Base-by-base conservation (phyloP, 1,140 invertebrate species). In the Artemia franciscana region DNA sequence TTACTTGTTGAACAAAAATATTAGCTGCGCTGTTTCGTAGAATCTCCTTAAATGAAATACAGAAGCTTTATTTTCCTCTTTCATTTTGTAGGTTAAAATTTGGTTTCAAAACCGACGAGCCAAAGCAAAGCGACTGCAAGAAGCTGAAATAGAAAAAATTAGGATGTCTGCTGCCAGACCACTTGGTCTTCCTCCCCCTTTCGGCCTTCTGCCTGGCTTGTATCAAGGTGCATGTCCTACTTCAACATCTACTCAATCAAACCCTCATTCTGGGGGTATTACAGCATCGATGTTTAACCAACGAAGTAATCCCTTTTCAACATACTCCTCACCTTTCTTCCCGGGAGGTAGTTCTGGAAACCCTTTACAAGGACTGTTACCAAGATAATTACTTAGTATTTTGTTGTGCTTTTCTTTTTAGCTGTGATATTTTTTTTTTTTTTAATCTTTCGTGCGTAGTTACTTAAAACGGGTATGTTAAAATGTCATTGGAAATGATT, bases 101-200 rank as follows among this genome's bases (percentile, higher is more conserved):
- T 80, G 78, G 78, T 80, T 81, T 68, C 78, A 80, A 71, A 80
- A 80, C 68, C 70, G 79, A 26, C 67, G 79, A 62, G 79, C 78
- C 64, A 80, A 80, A 69, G 75, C 77, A 21, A 80, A 80, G 65
- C 70, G 78, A 64, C 73, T 80, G 18, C 77, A 79, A 67, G 78
- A 80, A 67, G 77, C 78, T 60, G 78, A 79, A 74, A 71, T 77
- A 66, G 75, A 73, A 62, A 73, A 71, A 65, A 63, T 70, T 57
- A 62, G 69, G 7, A 63, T 70, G 61, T 61, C 58, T 9, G 83
- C 82, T 12, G 77, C 79, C 2, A 72, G 82, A 60, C 69, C 65
- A 25, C 67, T 69, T 28, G 62, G 69, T 24, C 63, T 70, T 27
- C 68, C 62, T 64, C 70, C 60, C 67, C 65, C 67, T 21, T 67